Base-by-base conservation (phyloP, 2,888 invertebrate species). In the Meteorus colon region DNA sequence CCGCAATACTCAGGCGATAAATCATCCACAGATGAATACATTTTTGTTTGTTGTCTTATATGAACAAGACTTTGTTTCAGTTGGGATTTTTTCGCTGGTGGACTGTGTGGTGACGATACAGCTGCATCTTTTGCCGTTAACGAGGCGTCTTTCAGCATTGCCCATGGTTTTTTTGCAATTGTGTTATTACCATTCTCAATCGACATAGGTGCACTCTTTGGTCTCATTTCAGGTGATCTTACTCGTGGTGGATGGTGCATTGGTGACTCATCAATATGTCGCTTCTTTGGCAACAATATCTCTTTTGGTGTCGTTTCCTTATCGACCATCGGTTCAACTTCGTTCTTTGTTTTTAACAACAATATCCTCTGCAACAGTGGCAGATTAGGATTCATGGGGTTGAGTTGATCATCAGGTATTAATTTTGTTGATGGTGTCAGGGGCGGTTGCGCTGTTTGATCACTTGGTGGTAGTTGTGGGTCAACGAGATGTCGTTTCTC, bases 1-100 rank as follows among this genome's bases (percentile, higher is more conserved):
- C 96, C 95, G 70, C 95, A 95, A 84, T 96, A 96, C 87, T 96
- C 96, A 0, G 96, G 96, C 10, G 96, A 96, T 48, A 96, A 90
- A 88, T 96, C 96, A 84, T 96, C 96, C 70, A 96, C 94, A n/a
- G 96, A 96, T 78, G 93, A 92, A 89, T 96, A 96, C 87, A 93
- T 93, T 88, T 95, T 96, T 82, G 88, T 88, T 71, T 86, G 86
- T 62, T 89, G 89, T 14, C 85, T 82, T 1, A 88, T 78, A 19
- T 86, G 88, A 2, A 85, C 82, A 48, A 88, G 81, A 71, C 83
- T 86, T 75, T 87, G 88, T 63, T 85, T 86, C 4, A 83, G 59
- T 51, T 86, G 85, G 2, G 77, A 45, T 55, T 81, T 83, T 10
- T 76, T 83, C 0, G 73, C 59, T 0, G 87, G 85, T 2, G 88